phyloP scores from a whole-genome alignment of 1,140 invertebrate species.

The Drusus annulatus region DNA sequence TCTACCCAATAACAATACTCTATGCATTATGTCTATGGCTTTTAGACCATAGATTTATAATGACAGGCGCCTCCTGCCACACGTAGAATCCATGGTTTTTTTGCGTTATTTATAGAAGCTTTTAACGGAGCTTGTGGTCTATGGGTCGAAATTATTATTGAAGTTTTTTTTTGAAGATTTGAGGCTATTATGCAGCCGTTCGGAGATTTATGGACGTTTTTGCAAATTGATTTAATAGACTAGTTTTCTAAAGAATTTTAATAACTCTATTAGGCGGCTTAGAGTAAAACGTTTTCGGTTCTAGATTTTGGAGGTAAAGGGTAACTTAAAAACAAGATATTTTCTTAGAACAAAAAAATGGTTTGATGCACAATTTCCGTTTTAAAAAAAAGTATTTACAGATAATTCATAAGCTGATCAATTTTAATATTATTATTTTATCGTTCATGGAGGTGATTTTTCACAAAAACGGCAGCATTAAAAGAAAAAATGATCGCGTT shows the following conservation, averaged over 20 bases:
- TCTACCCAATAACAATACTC: conserved; percentile 22
- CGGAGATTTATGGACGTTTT: conserved; percentile 42
- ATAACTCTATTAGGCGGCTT: conserved; percentile 38
- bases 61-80: conserved; percentile 42
- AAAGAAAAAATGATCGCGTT: too few species aligned
- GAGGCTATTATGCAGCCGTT: background rate
- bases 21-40: conserved; percentile 17
- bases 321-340: too few species aligned
- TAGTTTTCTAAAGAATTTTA: conserved; percentile 14
- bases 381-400: too few species aligned
- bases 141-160: background rate
- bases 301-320: too few species aligned
- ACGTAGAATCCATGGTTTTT: conserved; percentile 15
- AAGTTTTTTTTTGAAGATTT: background rate
- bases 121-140: conserved; percentile 50
- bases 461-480: too few species aligned
- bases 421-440: too few species aligned
- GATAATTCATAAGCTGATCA: too few species aligned
- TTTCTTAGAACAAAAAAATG: too few species aligned
- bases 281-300: background rate
- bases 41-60: conserved; percentile 27
- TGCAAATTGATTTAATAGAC: conserved; percentile 48
- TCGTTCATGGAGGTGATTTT: too few species aligned
- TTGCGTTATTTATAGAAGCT: conserved; percentile 43
- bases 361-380: too few species aligned